Evolutionary conservation across 2,797 vertebrate genomes (phyloP), one percentile per base, ranked within the genome.

Genomic region (Spea hammondii): DNA sequence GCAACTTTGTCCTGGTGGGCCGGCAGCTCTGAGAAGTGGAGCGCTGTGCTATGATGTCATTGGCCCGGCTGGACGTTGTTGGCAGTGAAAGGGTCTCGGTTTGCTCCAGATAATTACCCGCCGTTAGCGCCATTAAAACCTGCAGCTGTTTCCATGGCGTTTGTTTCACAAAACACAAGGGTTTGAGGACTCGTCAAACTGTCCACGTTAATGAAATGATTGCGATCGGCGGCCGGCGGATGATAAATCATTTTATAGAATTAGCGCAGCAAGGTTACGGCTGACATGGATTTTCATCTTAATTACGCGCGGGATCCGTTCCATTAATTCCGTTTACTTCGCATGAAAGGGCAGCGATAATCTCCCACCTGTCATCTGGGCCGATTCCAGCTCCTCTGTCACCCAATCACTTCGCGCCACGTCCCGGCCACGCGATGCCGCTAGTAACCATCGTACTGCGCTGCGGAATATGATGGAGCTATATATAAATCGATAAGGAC

Each of bases 301-400:
- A 95, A 98, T 98, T 96, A 96, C 90, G 89, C 90, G 88, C 94
- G 92, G 93, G 95, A 96, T 95, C 94, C 93, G 93, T 94, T 97
- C 96, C 96, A 98, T 98, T 99, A 96, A 98, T 95, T 98, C 97
- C 97, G 97, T 98, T 97, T 94, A 92, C 90, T 92, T 92, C 94
- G 93, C 93, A 92, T 94, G 94, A 95, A 93, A 92, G 91, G 91
- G 95, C 95, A 92, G 95, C 96, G 95, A 97, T 96, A 96, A 98
- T 98, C 94, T 95, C 96, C 94, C 94, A 96, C 94, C 95, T 97
- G 97, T 97, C 97, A 97, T 92, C 91, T 89, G 44, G 44, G 49
- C 9, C 8, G 8, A 44, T 7, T 7, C 14, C 60, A 6, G 11
- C 60, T 4, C 64, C 55, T 11, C 10, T 57, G 55, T 13, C n/a